Conservation (phyloP, 64 coral and sea anemone species). For the Platygyra sinensis region DNA sequence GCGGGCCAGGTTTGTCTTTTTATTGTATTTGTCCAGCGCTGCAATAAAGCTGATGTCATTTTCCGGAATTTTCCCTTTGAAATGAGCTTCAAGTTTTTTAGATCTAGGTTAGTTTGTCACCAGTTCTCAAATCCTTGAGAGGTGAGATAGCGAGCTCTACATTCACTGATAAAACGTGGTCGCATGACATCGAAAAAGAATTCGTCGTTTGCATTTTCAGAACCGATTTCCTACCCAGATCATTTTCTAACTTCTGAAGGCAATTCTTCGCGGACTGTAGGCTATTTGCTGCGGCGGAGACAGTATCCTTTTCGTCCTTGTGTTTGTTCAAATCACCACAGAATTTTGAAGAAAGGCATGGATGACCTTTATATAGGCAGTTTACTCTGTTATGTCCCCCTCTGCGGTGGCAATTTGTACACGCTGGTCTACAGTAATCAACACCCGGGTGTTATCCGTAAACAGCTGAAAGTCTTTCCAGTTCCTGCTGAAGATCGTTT, state of each 20-base stretch:
- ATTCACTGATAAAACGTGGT: slow-evolving; percentile 28
- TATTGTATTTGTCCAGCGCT: not conserved
- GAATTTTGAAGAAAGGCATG: slow-evolving; percentile 13
- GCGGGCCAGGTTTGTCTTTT: no score
- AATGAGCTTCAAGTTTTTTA: slow-evolving; percentile 42
- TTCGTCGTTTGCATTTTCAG: slow-evolving; percentile 24
- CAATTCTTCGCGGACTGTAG: no score
- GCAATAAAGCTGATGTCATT: slow-evolving; percentile 10
- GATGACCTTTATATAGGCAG: slow-evolving; percentile 38
- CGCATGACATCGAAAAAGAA: slow-evolving; percentile 12
- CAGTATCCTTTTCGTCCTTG: no score
- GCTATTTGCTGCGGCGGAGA: not conserved
- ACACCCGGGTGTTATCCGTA: slow-evolving; percentile 16
- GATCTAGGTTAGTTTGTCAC: slow-evolving; percentile 38
- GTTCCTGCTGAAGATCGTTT: slow-evolving; percentile 3
- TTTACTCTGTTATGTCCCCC: slow-evolving; percentile 42
- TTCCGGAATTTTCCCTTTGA: slow-evolving; percentile 36
- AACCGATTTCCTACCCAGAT: slow-evolving; percentile 19
- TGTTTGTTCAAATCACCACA: slow-evolving; percentile 6
- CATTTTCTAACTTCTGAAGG: slow-evolving; percentile 10
- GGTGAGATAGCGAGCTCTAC: slow-evolving; percentile 16
- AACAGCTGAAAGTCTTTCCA: slow-evolving; percentile 17
- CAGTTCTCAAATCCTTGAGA: slow-evolving; percentile 39
- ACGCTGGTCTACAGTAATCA: slow-evolving; percentile 27
- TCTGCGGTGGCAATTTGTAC: slow-evolving; percentile 25